A percentile compares a stretch with the other conserved stretches of the same genome.
Conservation (phyloP, 2,113 vertebrate species). For the Hyla sarda region DNA sequence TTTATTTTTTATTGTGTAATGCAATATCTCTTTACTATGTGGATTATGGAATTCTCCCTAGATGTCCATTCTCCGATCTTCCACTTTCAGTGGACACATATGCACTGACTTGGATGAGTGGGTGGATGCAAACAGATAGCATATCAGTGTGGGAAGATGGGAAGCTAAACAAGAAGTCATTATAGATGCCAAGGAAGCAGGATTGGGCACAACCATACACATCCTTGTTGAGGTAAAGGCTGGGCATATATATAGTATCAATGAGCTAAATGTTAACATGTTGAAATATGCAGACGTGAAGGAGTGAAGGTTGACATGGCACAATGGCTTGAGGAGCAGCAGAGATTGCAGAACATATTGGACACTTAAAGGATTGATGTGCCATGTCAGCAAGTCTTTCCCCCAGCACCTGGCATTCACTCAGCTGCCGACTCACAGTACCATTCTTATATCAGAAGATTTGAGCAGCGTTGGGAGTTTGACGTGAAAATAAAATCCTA, state of each 20-base stretch:
- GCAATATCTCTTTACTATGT: neutral
- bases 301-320: neutral
- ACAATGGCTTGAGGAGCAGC: neutral
- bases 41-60: neutral
- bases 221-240: neutral
- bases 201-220: neutral
- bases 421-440: neutral
- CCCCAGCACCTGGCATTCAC: neutral
- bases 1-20: neutral
- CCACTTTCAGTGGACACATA: neutral
- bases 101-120: neutral
- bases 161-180: neutral
- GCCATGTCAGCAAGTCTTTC: neutral
- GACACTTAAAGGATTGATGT: neutral
- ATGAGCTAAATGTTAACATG: neutral
- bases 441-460: neutral
- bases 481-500: neutral
- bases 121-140: neutral
- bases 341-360: neutral
- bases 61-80: neutral
- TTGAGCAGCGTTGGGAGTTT: neutral
- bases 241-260: neutral
- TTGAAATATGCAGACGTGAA: no score
- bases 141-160: slow-evolving; percentile 1
- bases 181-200: neutral